Percentiles rank a stretch among this genome's conserved stretches.
Evolutionary conservation across 37 sponge, comb jelly and placozoan species (phyloP).

Genomic region (Bolinopsis microptera): DNA sequence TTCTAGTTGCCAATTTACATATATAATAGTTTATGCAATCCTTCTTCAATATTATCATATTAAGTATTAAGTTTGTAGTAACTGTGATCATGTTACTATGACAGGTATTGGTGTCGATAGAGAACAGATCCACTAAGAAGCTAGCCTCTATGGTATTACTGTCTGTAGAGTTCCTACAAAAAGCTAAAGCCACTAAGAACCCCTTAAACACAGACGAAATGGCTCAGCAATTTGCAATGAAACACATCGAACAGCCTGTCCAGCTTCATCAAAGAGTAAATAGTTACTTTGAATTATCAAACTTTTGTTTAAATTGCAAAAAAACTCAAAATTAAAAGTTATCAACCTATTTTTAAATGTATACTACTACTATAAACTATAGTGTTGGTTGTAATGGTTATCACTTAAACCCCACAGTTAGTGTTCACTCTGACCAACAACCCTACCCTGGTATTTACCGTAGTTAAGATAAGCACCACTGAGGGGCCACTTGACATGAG

Average conservation of each 20-base stretch:
- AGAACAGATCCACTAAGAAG: conserved; percentile 43
- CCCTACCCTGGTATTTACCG: conserved; percentile 32
- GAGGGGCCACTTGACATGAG: conserved; percentile 32
- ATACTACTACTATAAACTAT: no score
- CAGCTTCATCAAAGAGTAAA: conserved; percentile 19
- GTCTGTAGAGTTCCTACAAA: conserved; percentile 29
- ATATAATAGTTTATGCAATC: no score
- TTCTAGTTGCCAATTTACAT: neutral
- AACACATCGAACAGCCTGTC: conserved; percentile 41
- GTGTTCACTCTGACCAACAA: conserved; percentile 26
- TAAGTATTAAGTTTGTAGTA: no score
- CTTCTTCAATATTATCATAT: no score
- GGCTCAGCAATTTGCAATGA: conserved; percentile 10
- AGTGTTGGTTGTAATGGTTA: no score
- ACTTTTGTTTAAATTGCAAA: no score
- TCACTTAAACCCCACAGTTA: conserved; percentile 18
- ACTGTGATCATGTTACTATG: neutral
- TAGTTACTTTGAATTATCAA: no score
- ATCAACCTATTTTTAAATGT: no score
- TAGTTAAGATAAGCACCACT: conserved; percentile 51
- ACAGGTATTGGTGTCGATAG: neutral
- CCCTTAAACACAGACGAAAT: conserved; percentile 38
- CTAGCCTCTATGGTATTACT: conserved; percentile 18
- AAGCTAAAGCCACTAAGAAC: conserved; percentile 33
- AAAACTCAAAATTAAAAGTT: no score